Percentiles rank a stretch among this genome's conserved stretches.
Conservation (phyloP, 1,140 invertebrate species). For the Dysdera silvatica region DNA sequence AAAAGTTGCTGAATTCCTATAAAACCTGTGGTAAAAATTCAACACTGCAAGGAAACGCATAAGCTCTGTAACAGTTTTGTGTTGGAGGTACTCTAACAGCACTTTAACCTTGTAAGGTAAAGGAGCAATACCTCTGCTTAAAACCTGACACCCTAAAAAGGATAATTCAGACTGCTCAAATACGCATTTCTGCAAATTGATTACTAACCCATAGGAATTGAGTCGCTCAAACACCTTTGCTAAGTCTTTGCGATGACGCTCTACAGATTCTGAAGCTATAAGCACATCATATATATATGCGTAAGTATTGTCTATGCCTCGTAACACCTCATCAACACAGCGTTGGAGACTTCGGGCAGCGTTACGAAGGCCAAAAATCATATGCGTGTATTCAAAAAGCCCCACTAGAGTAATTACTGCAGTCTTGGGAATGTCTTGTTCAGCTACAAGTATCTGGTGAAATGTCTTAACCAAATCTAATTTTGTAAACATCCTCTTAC, state of each 20-base stretch:
- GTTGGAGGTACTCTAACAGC: slow-evolving; percentile 33
- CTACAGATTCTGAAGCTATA: slow-evolving; percentile 39
- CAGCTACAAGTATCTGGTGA: slow-evolving; percentile 20
- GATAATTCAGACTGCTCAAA: slow-evolving; percentile 11
- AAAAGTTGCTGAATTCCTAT: slow-evolving; percentile 1
- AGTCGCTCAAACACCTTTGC: slow-evolving; percentile 40
- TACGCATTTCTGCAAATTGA: slow-evolving; percentile 35
- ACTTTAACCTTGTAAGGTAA: slow-evolving; percentile 11
- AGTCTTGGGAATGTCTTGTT: slow-evolving; percentile 22
- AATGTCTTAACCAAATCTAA: slow-evolving; percentile 18
- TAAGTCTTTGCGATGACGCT: slow-evolving; percentile 42
- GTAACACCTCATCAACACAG: slow-evolving; percentile 14
- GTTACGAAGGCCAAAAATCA: slow-evolving; percentile 28
- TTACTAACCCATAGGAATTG: slow-evolving; percentile 34
- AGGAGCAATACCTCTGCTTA: slow-evolving; percentile 6
- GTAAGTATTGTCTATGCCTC: background rate
- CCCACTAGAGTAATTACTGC: slow-evolving; percentile 23
- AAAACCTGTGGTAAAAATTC: slow-evolving; percentile 39
- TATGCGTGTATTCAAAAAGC: slow-evolving; percentile 24
- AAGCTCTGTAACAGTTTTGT: slow-evolving; percentile 37
- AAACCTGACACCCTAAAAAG: slow-evolving; percentile 18
- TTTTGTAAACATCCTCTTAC: slow-evolving; percentile 15
- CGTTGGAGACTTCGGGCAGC: slow-evolving; percentile 21
- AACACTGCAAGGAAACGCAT: slow-evolving; percentile 41
- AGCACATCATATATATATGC: slow-evolving; percentile 38